Base-by-base conservation (phyloP, 1,140 invertebrate genomes). In the Drosophila gunungcola region DNA sequence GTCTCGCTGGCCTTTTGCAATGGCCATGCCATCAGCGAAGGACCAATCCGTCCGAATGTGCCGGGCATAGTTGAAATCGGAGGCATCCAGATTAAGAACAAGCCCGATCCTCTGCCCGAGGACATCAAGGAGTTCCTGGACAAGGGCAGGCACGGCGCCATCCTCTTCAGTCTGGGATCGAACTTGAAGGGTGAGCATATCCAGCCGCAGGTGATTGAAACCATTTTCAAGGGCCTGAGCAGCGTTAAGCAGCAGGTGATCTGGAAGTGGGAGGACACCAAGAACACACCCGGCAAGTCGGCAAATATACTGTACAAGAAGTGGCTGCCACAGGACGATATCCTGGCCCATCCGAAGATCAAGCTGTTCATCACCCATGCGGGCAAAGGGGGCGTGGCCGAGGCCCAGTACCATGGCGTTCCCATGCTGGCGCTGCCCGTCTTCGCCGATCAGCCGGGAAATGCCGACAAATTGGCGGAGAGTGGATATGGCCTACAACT, bases 271-370 rank as follows among this genome's bases (percentile, higher is more conserved):
- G 90, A 92, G 0, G 85, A 91, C 93, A 65, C 55, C 0, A 95
- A 84, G 93, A 94, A 89, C 92, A 95, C 29, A 94, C 91, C 91
- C 5, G 92, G 93, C 7, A 93, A 94, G 58, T 93, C 95, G 0
- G 62, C 91, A 0, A 97, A 97, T 91, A 93, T 97, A 0, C 92
- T 95, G 42, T 91, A 95, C 2, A 93, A 92, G 43, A 94, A 94
- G 54, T 96, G 96, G 96, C 67, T 96, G 13, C 96, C 96, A 0
- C 96, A 97, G 82, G 95, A 94, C 67, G 96, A 96, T 72, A 93
- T 96, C 74, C 88, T 92, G 7, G 96, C 94, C 41, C 96, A 96
- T 93, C 93, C 93, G 4, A 96, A 96, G 58, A 90, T 96, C 2
- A 94, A 94, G 79, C 92, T 94, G 0, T 96, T 97, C 77, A 95